These are phyloP conservation scores for Syngnathus typhle DNA, from an alignment of 2,113 vertebrate species.

Conservation along the genomic window DNA sequence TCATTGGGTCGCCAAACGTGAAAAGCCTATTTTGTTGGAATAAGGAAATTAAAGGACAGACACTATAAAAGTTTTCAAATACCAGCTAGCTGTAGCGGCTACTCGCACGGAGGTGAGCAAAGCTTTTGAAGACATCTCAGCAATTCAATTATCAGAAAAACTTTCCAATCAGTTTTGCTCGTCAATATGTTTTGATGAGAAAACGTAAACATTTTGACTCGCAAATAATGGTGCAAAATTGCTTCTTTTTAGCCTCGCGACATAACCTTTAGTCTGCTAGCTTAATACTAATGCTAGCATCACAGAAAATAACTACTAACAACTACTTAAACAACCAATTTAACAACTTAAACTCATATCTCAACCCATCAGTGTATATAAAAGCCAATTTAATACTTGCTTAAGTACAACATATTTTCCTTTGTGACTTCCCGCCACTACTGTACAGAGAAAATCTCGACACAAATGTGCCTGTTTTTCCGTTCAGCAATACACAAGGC, in stretches of 20 bases:
- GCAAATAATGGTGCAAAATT: no score
- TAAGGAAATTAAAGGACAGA: neutral
- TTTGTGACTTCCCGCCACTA: neutral
- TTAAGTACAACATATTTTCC: neutral
- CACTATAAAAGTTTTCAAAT: neutral
- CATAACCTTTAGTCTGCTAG: neutral
- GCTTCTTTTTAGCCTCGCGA: neutral
- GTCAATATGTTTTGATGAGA: no score
- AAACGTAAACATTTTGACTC: no score
- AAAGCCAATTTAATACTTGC: neutral
- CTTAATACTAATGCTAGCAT: neutral
- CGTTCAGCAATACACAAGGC: constrained; percentile 36
- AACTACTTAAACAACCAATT: no score
- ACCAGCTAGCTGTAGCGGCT: no score
- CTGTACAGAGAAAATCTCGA: neutral
- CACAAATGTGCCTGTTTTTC: constrained; percentile 29
- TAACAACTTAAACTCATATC: neutral
- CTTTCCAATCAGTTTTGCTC: no score
- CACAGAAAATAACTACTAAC: neutral
- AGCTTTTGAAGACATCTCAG: no score
- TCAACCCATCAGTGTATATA: neutral
- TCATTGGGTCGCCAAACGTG: neutral
- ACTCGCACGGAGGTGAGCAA: no score
- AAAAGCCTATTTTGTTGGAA: neutral
- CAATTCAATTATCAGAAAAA: no score